Evolutionary conservation across 2,888 invertebrate species (phyloP), one percentile per base, ranked within the genome.

Genomic region (Salpingus planirostris): DNA sequence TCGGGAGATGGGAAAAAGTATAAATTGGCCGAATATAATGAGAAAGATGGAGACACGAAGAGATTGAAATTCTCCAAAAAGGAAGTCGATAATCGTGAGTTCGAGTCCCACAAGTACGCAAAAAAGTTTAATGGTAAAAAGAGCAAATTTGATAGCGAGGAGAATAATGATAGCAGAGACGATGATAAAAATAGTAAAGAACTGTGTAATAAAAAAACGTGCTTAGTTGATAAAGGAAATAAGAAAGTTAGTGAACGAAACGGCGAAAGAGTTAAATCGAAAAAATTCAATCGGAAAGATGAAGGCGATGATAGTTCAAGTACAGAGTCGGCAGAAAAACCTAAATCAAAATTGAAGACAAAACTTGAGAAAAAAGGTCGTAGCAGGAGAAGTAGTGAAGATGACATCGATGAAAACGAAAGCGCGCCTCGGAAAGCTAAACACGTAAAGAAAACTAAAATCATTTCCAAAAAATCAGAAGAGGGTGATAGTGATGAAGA

Each of bases 401-500:
- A 33, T 27, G 24, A 32, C 18, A 32, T 18, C 11, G 24, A 24
- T 24, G 24, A 24, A 24, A 10, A 24, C 11, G 24, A 11, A 4
- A 18, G 5, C 14, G 13, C 12, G 13, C 5, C n/a, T 24, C 8
- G 4, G 2, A 2, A 29, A 21, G 22, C 3, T 8, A 6, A 29
- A 29, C 2, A 7, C 8, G 21, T 21, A 29, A 29, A 1, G 2
- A 29, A 13, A 15, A 12, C 13, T 5, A 27, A 12, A 27, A 21
- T n/a, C n/a, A n/a, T n/a, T n/a, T n/a, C n/a, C n/a, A n/a, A n/a
- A n/a, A n/a, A n/a, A n/a, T n/a, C n/a, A n/a, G 26, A 26, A 6
- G 21, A 33, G 26, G 31, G 22, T 10, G 38, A 33, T 27, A 32
- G 34, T 10, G 39, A 38, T 18, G 36, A 36, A 31, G 18, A 34